These are phyloP conservation scores for Drosophila affinis DNA, from an alignment of 2,888 invertebrate genomes.

Conservation along the genomic window DNA sequence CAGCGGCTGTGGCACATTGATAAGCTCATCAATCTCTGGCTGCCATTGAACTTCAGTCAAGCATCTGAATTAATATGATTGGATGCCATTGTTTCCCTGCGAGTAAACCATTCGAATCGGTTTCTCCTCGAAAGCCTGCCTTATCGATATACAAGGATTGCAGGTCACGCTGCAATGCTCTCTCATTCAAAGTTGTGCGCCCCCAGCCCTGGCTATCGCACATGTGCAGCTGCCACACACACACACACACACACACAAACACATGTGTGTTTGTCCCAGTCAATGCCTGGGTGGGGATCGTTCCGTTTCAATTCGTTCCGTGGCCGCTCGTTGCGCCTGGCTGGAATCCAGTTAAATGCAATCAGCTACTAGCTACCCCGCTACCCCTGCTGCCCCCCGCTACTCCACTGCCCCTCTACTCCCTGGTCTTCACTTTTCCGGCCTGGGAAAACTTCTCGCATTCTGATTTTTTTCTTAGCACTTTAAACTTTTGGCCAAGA, in stretches of 20 bases:
- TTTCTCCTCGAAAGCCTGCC: no score
- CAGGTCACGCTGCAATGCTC: no score
- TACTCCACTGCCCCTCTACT: not conserved
- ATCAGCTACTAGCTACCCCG: constrained; percentile 51
- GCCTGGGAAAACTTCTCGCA: constrained; percentile 39
- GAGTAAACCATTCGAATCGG: no score
- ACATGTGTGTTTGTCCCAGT: constrained; percentile 4
- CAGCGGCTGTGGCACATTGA: no score
- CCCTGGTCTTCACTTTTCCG: not conserved
- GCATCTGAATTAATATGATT: no score
- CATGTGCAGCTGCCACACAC: not conserved
- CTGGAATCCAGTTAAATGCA: constrained; percentile 57
- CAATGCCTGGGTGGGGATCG: not conserved
- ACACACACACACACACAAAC: no score
- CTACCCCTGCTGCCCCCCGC: not conserved
- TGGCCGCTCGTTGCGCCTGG: constrained; percentile 6
- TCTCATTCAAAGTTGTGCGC: no score
- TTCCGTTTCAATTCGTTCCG: constrained; percentile 4
- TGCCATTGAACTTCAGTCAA: no score
- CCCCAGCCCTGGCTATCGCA: no score
- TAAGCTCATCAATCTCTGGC: no score
- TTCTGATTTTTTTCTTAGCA: constrained; percentile 71
- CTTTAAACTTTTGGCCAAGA: constrained; percentile 68
- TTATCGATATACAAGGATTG: no score
- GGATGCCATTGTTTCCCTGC: no score